phyloP scores from a whole-genome alignment of 2,113 vertebrate genomes.

The Myrmecobius fasciatus region DNA sequence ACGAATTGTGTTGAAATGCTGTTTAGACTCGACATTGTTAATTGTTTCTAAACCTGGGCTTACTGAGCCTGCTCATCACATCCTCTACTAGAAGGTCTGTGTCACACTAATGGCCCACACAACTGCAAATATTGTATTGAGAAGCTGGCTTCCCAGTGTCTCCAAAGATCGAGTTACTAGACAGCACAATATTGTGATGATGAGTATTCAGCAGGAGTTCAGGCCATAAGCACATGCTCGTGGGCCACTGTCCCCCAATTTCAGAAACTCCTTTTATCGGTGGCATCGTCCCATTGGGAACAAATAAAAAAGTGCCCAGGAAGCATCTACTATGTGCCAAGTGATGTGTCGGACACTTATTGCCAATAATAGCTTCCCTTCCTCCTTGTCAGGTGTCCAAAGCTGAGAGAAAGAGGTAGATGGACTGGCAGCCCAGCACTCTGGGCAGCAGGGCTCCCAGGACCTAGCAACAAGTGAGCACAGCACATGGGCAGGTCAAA shows the following conservation, averaged over 20 bases:
- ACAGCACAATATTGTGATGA: not conserved
- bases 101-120: slow-evolving; percentile 9
- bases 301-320: not conserved
- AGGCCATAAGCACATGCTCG: not conserved
- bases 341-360: not conserved
- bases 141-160: not conserved
- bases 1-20: not conserved
- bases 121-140: slow-evolving; percentile 6
- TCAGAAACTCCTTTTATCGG: not conserved
- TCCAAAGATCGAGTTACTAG: not conserved
- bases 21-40: not conserved
- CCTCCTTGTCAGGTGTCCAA: not conserved
- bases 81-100: not conserved
- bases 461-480: not conserved
- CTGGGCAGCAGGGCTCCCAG: not conserved
- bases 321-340: not conserved
- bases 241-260: not conserved
- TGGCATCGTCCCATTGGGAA: not conserved
- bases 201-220: not conserved
- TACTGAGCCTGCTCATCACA: not conserved
- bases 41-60: not conserved
- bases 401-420: not conserved
- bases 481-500: not conserved
- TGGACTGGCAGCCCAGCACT: not conserved
- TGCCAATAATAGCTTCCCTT: not conserved